Percentiles rank a stretch among this genome's conserved stretches.
Conservation (phyloP, 1,140 invertebrate genomes). For the Caenorhabditis elegans region DNA sequence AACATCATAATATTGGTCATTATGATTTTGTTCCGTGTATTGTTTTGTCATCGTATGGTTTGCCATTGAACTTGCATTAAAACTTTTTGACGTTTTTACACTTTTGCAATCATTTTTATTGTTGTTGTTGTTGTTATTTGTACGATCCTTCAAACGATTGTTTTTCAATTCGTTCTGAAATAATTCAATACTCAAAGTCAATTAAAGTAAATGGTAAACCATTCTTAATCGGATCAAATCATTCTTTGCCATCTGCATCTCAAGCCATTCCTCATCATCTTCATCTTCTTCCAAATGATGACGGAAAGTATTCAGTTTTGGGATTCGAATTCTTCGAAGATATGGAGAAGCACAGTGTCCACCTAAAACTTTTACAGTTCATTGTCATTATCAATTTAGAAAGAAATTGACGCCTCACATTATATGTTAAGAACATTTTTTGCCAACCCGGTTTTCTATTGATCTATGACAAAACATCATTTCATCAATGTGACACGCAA, state of each 20-base stretch:
- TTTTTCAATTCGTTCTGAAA: constrained; percentile 8
- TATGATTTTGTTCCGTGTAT: no score
- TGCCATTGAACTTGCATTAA: neutral
- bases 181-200: neutral
- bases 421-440: neutral
- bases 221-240: constrained; percentile 22
- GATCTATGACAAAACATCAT: neutral
- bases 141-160: neutral
- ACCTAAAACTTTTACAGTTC: neutral
- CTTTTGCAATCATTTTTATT: neutral
- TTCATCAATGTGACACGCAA: neutral
- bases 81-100: constrained; percentile 4
- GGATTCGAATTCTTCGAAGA: neutral
- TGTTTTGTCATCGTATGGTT: constrained; percentile 5
- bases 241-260: constrained; percentile 11
- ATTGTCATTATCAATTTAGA: no score
- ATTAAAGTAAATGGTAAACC: neutral
- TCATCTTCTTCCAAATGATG: constrained; percentile 15
- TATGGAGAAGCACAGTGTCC: neutral
- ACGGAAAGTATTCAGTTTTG: neutral
- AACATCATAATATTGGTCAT: neutral
- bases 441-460: neutral
- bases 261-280: constrained; percentile 6
- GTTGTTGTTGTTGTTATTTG: neutral
- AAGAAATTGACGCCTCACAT: no score